Evolutionary conservation across 2,113 vertebrate genomes (phyloP).

Genomic region (Varanus salvator): DNA sequence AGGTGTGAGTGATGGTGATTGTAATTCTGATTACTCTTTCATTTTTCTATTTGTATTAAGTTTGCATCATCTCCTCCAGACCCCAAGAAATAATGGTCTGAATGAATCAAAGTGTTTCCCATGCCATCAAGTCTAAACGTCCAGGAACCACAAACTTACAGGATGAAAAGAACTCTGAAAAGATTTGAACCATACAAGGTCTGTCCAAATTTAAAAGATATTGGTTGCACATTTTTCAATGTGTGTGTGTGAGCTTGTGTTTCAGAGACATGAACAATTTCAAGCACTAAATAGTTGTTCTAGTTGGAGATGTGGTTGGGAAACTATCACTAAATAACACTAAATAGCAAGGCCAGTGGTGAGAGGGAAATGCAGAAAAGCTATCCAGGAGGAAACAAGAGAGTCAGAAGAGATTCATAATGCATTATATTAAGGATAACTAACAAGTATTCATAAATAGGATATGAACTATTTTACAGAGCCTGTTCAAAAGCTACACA

Average conservation of each 20-base stretch:
- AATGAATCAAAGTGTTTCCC: constrained; percentile 3
- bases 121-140: background rate
- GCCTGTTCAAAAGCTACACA: background rate
- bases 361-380: background rate
- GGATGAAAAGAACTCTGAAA: background rate
- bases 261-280: background rate
- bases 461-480: background rate
- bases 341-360: background rate
- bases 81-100: constrained; percentile 1
- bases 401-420: background rate
- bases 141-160: background rate
- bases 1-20: background rate
- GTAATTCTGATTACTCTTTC: background rate
- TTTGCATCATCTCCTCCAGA: background rate
- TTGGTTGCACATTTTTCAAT: background rate
- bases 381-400: background rate
- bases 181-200: background rate
- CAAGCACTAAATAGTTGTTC: background rate
- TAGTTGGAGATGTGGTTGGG: background rate
- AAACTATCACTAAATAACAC: background rate
- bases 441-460: background rate
- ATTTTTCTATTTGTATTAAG: constrained; percentile 26
- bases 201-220: background rate
- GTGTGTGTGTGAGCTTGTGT: background rate
- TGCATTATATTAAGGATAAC: background rate